Base-by-base conservation (phyloP, 2,888 invertebrate species). In the Clistopyga incitator region DNA sequence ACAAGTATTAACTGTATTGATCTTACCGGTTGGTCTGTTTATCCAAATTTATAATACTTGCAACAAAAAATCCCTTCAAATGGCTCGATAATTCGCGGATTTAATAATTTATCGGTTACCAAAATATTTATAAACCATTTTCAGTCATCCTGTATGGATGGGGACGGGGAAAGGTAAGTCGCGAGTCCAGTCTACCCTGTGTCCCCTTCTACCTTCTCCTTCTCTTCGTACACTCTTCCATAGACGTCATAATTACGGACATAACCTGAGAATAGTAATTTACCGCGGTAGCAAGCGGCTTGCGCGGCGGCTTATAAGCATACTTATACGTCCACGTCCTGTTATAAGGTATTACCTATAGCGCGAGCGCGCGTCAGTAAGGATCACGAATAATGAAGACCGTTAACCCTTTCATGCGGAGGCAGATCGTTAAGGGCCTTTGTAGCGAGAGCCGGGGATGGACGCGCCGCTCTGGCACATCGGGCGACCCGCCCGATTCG, bases 361-460 rank as follows among this genome's bases (percentile, higher is more conserved):
- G 72, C n/a, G n/a, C 45, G n/a, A 54, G 52, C 23, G 34, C 38
- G 65, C 65, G 65, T 65, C 65, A 23, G 65, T 45, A 50, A 68
- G 61, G 74, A 74, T 75, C 75, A 75, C 77, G 82, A 87, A 88
- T 89, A 89, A 89, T 88, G 83, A 89, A 88, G 88, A 88, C 86
- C 88, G 89, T 90, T 90, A 90, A 88, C 86, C 87, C 86, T 78
- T 87, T 78, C 84, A 78, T 87, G 88, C 88, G 85, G 82, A 84
- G 81, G 85, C 72, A 68, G 75, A 87, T 86, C 85, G 86, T 89
- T 88, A 88, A 78, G 84, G 77, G 86, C 45, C 68, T 80, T 79
- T 72, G 80, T 77, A 68, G 74, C 78, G 47, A 23, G 78, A 18
- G 18, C n/a, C 11, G 2, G 10, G 29, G n/a, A 45, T 56, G 45